phyloP scores from a whole-genome alignment of 2,113 vertebrate genomes.

The Lycaon pictus region DNA sequence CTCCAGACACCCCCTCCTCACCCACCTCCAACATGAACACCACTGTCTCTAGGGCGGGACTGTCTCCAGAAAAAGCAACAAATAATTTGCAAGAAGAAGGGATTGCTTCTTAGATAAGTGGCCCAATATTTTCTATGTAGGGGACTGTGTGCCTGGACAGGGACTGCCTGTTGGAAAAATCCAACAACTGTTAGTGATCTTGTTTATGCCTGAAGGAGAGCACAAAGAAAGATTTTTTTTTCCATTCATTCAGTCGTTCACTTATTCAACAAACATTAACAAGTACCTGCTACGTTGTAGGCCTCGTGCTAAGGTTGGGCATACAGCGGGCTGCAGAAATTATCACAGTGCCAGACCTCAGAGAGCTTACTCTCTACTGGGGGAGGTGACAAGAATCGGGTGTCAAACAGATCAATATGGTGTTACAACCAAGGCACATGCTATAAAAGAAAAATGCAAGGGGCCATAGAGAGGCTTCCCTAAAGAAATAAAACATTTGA shows the following conservation, averaged over 20 bases:
- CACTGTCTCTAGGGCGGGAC: background rate
- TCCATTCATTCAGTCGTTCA: background rate
- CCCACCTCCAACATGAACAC: background rate
- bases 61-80: background rate
- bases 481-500: background rate
- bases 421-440: background rate
- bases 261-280: background rate
- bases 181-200: background rate
- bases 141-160: background rate
- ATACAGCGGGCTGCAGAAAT: background rate
- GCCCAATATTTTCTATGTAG: background rate
- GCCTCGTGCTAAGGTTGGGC: background rate
- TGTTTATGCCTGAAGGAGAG: background rate
- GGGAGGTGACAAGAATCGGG: background rate
- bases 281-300: rapidly evolving
- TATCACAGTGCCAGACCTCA: background rate
- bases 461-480: background rate
- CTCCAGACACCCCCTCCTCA: too few relatives aligned
- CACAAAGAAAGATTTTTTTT: background rate
- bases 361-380: background rate
- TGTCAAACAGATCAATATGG: background rate
- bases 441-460: background rate
- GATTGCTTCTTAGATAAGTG: too few relatives aligned
- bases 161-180: background rate
- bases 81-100: background rate